phyloP scores from a whole-genome alignment of 1,140 invertebrate species.

The Druon quercuslanigerum region DNA sequence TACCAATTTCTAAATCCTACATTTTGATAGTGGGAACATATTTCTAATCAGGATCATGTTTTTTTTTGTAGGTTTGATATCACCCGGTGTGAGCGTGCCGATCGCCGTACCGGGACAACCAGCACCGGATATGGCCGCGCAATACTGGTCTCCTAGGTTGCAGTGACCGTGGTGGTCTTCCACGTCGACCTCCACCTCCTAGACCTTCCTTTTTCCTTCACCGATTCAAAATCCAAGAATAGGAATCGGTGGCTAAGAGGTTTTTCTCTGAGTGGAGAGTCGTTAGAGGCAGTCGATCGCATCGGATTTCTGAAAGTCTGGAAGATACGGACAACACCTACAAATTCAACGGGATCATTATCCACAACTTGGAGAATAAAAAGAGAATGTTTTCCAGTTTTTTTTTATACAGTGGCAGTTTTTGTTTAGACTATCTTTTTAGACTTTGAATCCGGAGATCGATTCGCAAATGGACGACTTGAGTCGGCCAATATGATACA shows the following conservation, averaged over 20 bases:
- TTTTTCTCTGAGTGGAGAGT: conserved; percentile 32
- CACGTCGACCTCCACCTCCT: conserved; percentile 67
- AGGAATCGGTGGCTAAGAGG: neutral
- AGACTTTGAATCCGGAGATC: neutral
- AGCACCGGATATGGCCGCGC: conserved; percentile 79
- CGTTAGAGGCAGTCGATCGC: conserved; percentile 41
- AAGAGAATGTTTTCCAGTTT: too few relatives aligned
- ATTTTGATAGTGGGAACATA: too few relatives aligned
- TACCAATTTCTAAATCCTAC: too few relatives aligned
- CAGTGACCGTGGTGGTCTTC: conserved; percentile 78
- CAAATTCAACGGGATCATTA: neutral
- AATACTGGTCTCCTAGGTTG: conserved; percentile 81
- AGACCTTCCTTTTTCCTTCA: conserved; percentile 62
- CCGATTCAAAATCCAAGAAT: neutral
- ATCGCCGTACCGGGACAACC: conserved; percentile 82
- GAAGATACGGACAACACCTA: neutral
- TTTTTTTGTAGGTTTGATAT: conserved; percentile 78
- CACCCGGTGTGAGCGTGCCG: conserved; percentile 83
- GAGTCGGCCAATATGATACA: conserved; percentile 49
- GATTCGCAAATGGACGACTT: conserved; percentile 30
- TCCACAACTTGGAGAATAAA: neutral
- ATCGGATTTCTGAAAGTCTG: neutral
- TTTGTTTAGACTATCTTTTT: neutral
- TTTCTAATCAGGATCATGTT: neutral
- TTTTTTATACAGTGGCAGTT: too few relatives aligned